Conservation (phyloP, 2,113 vertebrate species). For the Thalassoma bifasciatum region DNA sequence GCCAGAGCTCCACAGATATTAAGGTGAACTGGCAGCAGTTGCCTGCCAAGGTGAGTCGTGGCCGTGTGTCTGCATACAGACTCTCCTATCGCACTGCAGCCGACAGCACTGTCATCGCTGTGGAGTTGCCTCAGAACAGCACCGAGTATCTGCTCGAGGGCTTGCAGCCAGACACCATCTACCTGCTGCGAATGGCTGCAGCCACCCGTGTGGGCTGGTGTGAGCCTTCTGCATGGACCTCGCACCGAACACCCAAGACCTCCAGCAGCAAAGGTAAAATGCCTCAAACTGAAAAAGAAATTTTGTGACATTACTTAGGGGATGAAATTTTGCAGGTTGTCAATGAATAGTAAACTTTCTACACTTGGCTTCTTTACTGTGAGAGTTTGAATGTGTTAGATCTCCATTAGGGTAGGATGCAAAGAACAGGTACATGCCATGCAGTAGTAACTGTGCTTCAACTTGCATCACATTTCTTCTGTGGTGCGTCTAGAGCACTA, state of each 20-base stretch:
- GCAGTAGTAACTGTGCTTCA: constrained; percentile 18
- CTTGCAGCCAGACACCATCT: constrained; percentile 90
- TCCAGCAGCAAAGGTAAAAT: constrained; percentile 89
- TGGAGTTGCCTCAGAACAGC: constrained; percentile 87
- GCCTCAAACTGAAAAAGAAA: not conserved
- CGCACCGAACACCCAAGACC: constrained; percentile 93
- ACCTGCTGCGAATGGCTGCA: constrained; percentile 92
- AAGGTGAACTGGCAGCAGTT: constrained; percentile 94
- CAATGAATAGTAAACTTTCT: not conserved
- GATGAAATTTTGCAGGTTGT: not conserved
- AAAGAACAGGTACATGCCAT: not conserved
- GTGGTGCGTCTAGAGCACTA: constrained; percentile 35
- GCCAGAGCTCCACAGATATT: constrained; percentile 92
- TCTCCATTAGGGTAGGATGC: not conserved
- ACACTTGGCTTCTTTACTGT: not conserved
- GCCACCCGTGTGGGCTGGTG: constrained; percentile 94
- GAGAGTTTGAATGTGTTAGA: not conserved
- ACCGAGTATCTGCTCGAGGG: constrained; percentile 87
- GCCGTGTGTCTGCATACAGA: constrained; percentile 89
- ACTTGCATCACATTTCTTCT: constrained; percentile 24
- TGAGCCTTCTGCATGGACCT: constrained; percentile 93
- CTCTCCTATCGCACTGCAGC: constrained; percentile 91
- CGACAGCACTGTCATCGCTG: constrained; percentile 83
- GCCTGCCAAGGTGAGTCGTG: constrained; percentile 88
- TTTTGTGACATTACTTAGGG: not conserved